phyloP scores from a whole-genome alignment of 2,888 invertebrate species.

The Pheosia gnoma region DNA sequence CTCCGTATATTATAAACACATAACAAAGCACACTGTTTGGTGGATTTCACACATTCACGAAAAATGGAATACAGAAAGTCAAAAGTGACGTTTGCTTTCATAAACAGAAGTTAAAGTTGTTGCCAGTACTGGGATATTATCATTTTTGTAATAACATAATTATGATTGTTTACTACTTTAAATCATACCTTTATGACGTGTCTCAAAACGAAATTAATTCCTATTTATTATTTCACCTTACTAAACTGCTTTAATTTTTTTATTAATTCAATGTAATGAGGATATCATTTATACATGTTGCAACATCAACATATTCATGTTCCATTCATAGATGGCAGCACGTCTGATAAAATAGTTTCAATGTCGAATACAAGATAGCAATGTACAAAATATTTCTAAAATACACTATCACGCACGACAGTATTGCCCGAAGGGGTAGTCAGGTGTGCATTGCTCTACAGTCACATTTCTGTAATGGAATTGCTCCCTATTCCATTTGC shows the following conservation, averaged over 20 bases:
- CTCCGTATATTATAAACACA: conserved; percentile 69
- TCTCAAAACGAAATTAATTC: not conserved
- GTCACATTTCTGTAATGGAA: too few species aligned
- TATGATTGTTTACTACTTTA: too few species aligned
- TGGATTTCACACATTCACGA: conserved; percentile 63
- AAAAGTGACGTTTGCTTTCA: conserved; percentile 47
- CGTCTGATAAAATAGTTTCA: not conserved
- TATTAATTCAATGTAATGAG: too few species aligned
- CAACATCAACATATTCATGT: too few species aligned
- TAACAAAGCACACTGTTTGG: conserved; percentile 78
- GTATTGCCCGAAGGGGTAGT: too few species aligned
- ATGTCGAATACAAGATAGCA: not conserved
- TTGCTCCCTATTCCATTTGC: too few species aligned
- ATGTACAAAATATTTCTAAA: not conserved
- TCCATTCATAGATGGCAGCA: not conserved
- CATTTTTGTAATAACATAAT: not conserved
- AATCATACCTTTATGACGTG: not conserved
- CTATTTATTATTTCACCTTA: too few species aligned
- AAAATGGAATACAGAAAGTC: conserved; percentile 57
- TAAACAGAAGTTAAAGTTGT: conserved; percentile 31
- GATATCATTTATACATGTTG: too few species aligned
- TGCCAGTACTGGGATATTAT: conserved; percentile 18
- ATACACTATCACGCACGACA: too few species aligned
- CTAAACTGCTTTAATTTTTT: too few species aligned
- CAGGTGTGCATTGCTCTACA: too few species aligned